A percentile compares a stretch with the other conserved stretches of the same genome.
These are phyloP conservation scores for Rhinolophus sinicus DNA, from an alignment of 2,113 vertebrate species.

Conservation along the genomic window DNA sequence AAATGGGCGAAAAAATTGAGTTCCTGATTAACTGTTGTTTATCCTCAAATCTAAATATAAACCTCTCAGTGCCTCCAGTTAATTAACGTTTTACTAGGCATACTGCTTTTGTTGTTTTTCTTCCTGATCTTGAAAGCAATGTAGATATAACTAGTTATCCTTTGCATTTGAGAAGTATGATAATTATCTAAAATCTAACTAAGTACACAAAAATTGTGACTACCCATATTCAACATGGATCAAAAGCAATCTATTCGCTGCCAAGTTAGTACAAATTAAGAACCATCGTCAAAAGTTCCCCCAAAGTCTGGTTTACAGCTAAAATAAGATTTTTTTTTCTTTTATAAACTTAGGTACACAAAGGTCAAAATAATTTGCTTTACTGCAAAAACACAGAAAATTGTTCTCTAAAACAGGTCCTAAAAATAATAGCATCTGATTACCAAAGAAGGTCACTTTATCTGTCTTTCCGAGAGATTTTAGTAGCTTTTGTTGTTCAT, in stretches of 20 bases:
- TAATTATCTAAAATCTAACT: not conserved
- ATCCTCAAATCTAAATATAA: conserved; percentile 27
- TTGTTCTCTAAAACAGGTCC: conserved; percentile 42
- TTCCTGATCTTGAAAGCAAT: not conserved
- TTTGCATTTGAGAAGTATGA: not conserved
- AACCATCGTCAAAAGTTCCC: not conserved
- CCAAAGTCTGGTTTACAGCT: conserved; percentile 2
- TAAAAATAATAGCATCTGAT: conserved; percentile 48
- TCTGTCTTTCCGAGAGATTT: conserved; percentile 39
- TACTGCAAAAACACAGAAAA: conserved; percentile 56
- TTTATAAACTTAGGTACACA: conserved; percentile 1
- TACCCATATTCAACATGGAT: not conserved
- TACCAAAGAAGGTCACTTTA: conserved; percentile 55
- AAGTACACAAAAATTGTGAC: not conserved
- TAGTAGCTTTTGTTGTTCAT: conserved; percentile 25
- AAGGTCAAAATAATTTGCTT: conserved; percentile 71
- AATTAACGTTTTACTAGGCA: not conserved
- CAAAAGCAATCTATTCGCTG: not conserved
- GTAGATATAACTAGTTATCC: not conserved
- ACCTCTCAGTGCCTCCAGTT: not conserved
- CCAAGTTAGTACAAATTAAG: conserved; percentile 17
- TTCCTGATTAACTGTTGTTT: not conserved
- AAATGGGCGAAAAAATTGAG: not conserved
- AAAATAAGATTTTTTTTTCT: not conserved
- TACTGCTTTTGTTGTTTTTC: not conserved